A percentile compares a stretch with the other conserved stretches of the same genome.
Conservation (phyloP, 1,140 invertebrate species). For the Aphelinus certus region DNA sequence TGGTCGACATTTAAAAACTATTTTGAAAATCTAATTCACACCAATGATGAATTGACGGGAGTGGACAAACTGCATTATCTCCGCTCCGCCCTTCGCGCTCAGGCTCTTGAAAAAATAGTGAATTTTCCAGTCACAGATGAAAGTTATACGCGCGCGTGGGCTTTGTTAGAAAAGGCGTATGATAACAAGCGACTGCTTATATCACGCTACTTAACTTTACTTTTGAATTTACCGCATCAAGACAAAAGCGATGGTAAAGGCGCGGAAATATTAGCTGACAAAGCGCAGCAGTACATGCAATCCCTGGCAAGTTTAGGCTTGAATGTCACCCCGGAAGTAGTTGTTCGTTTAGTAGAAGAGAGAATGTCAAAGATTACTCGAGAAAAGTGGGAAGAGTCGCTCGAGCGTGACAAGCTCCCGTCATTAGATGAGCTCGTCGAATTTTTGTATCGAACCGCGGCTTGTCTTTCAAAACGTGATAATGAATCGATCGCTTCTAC, state of each 20-base stretch:
- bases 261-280: constrained; percentile 18
- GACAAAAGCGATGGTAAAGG: constrained; percentile 13
- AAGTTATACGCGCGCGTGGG: constrained; percentile 32
- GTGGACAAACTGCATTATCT: constrained; percentile 51
- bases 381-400: constrained; percentile 35
- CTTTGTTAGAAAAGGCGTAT: constrained; percentile 19
- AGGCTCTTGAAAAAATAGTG: constrained; percentile 41
- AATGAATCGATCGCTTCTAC: no score
- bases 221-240: constrained; percentile 25
- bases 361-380: constrained; percentile 25
- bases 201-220: constrained; percentile 26
- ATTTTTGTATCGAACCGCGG: constrained; percentile 2
- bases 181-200: constrained; percentile 32
- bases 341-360: constrained; percentile 27
- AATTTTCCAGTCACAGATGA: constrained; percentile 12
- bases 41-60: constrained; percentile 40
- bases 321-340: constrained; percentile 15
- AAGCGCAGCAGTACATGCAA: constrained; percentile 31
- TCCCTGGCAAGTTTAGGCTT: constrained; percentile 22
- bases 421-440: constrained; percentile 13
- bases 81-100: constrained; percentile 41
- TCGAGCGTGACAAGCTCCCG: constrained; percentile 4
- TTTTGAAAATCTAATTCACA: constrained; percentile 49
- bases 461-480: no score
- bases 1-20: constrained; percentile 52